These are phyloP conservation scores for Diabrotica undecimpunctata DNA, from an alignment of 1,140 invertebrate genomes.

Conservation along the genomic window DNA sequence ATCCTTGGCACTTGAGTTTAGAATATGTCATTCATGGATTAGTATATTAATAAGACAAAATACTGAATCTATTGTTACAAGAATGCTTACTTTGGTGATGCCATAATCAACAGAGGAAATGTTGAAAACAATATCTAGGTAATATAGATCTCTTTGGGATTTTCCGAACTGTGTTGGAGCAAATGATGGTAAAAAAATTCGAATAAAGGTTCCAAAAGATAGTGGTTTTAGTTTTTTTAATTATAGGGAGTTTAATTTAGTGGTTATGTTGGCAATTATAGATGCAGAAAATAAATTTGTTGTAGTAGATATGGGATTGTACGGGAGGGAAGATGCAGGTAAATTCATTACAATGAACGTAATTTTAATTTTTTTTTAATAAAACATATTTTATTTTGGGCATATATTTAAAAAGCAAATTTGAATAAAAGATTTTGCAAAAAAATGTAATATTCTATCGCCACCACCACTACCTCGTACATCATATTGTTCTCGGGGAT, in stretches of 20 bases:
- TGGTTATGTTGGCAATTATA: too few species aligned
- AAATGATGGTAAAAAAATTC: too few species aligned
- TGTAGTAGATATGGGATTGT: too few species aligned
- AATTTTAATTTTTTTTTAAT: constrained; percentile 3
- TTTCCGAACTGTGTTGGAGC: too few species aligned
- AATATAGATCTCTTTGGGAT: constrained; percentile 27
- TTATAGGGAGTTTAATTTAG: constrained; percentile 45
- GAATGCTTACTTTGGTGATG: constrained; percentile 21
- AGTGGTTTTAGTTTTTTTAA: constrained; percentile 46
- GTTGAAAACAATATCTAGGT: constrained; percentile 31
- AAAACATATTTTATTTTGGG: too few species aligned
- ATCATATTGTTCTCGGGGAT: too few species aligned
- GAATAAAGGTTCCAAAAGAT: too few species aligned
- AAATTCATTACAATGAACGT: background rate
- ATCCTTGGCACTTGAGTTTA: too few species aligned
- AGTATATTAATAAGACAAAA: constrained; percentile 16
- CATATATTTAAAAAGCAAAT: too few species aligned
- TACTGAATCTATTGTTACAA: constrained; percentile 16
- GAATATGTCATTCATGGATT: too few species aligned
- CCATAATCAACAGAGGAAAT: constrained; percentile 23
- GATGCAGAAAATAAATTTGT: too few species aligned
- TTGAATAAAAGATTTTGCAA: background rate
- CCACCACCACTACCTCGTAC: too few species aligned
- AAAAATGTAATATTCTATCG: background rate
- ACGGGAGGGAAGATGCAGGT: constrained; percentile 43